These are phyloP conservation scores for Eueremaeus valkanovi DNA, from an alignment of 2,888 invertebrate species.

Conservation along the genomic window DNA sequence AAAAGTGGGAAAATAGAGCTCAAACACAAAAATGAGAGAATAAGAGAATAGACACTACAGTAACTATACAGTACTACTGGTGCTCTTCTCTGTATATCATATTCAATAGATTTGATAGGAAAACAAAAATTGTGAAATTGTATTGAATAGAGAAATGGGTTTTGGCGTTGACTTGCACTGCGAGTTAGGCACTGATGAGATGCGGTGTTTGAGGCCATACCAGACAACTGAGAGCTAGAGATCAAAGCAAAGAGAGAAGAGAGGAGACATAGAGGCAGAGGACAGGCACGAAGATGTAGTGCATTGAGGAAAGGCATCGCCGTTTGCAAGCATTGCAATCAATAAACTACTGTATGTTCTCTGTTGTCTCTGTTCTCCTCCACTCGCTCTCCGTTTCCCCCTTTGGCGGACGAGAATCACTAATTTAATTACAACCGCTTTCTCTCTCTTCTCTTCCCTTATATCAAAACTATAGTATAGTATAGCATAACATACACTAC, in stretches of 20 bases:
- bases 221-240: not conserved
- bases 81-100: not conserved
- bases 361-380: not conserved
- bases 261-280: not conserved
- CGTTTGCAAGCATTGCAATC: conserved; percentile 26
- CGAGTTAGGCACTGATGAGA: conserved; percentile 10
- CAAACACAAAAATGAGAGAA: conserved; percentile 7
- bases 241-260: not conserved
- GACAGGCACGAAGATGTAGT: conserved; percentile 20
- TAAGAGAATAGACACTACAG: not conserved
- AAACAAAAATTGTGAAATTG: conserved; percentile 21
- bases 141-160: not conserved
- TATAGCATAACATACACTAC: not conserved
- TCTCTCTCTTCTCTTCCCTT: conserved; percentile 20
- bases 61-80: not conserved
- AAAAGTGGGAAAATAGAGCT: not conserved
- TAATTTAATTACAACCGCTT: conserved; percentile 31
- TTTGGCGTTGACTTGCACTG: conserved; percentile 16
- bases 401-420: conserved; percentile 29
- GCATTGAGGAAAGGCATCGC: not conserved
- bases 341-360: conserved; percentile 22
- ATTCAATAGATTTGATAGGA: not conserved
- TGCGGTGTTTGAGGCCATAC: conserved; percentile 16
- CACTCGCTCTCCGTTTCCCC: conserved; percentile 30
- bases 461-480: conserved; percentile 22